These are phyloP conservation scores for Branchipolynoe longqiensis DNA, from an alignment of 2,888 invertebrate species.

Conservation along the genomic window DNA sequence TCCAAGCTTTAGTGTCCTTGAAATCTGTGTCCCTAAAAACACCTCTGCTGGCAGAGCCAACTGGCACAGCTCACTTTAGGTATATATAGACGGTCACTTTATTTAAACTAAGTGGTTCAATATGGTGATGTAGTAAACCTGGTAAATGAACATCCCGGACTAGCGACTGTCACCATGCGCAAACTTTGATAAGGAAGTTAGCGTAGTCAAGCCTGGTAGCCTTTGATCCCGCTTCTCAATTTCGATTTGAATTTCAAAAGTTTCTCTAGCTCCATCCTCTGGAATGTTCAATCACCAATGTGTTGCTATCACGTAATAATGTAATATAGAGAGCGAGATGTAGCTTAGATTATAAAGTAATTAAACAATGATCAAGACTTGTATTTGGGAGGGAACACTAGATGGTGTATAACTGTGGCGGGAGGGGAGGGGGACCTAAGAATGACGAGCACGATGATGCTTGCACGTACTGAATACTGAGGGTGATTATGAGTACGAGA, in stretches of 20 bases:
- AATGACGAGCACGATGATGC: constrained; percentile 51
- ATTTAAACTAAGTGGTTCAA: not conserved
- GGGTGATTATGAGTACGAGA: constrained; percentile 47
- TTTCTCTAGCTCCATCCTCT: constrained; percentile 3
- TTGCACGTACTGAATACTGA: not conserved
- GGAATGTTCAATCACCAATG: constrained; percentile 46
- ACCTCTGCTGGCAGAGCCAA: constrained; percentile 52
- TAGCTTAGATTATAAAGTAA: not conserved
- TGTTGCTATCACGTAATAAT: no score
- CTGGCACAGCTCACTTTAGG: not conserved
- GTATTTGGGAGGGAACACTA: not conserved
- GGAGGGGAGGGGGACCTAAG: no score
- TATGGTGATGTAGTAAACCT: no score
- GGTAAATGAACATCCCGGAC: constrained; percentile 56
- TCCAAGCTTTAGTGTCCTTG: constrained; percentile 41
- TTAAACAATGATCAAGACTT: not conserved
- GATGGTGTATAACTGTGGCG: no score
- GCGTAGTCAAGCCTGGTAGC: constrained; percentile 21
- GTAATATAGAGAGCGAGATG: not conserved
- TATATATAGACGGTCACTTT: not conserved
- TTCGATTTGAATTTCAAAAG: constrained; percentile 5
- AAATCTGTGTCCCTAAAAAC: constrained; percentile 53
- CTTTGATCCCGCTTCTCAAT: not conserved
- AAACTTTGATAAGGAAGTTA: constrained; percentile 24
- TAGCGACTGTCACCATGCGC: constrained; percentile 1